A percentile compares a stretch with the other conserved stretches of the same genome.
Evolutionary conservation across 2,113 vertebrate species (phyloP).

Genomic region (Lynx canadensis): DNA sequence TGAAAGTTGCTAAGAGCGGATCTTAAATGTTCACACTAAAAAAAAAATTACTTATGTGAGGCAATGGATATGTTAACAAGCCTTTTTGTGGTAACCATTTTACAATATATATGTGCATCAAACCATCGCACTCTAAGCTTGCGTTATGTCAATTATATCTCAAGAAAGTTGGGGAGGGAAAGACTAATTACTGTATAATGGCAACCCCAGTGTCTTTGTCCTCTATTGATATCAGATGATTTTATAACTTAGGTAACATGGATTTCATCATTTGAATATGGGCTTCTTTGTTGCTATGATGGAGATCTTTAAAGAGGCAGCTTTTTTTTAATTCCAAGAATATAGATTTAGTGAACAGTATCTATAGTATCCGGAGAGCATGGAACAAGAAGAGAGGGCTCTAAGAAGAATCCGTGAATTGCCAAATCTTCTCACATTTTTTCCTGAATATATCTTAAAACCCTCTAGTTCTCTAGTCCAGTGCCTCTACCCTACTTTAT

Average conservation of each 20-base stretch:
- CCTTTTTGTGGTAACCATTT: not conserved
- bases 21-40: not conserved
- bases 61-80: not conserved
- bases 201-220: not conserved
- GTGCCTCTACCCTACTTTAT: not conserved
- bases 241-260: not conserved
- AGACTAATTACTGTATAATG: not conserved
- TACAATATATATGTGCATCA: not conserved
- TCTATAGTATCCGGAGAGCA: not conserved
- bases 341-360: not conserved
- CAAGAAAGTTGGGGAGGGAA: not conserved
- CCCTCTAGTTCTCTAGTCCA: not conserved
- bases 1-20: not conserved
- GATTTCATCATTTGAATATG: not conserved
- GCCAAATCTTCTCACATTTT: not conserved
- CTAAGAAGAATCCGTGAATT: not conserved
- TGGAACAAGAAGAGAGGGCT: not conserved
- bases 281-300: conserved; percentile 3
- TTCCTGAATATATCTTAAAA: not conserved
- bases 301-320: not conserved
- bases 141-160: not conserved
- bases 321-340: not conserved
- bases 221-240: not conserved
- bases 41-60: not conserved
- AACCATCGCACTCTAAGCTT: not conserved